Base-by-base conservation (phyloP, 2,113 vertebrate genomes). In the Peromyscus californicus region DNA sequence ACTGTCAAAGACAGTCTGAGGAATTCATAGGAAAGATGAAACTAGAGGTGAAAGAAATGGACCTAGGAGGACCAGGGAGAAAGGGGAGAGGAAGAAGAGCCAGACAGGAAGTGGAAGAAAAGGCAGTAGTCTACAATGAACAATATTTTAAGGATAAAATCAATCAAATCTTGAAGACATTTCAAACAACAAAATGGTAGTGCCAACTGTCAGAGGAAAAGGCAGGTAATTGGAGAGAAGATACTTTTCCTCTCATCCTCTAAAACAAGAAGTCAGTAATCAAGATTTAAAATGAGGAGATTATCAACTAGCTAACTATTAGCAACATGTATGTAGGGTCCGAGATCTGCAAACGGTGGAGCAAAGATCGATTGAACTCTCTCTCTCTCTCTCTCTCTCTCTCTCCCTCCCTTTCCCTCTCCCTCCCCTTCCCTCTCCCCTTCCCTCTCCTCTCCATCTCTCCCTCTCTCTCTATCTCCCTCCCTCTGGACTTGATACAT, bases 211-310 rank as follows among this genome's bases (percentile, higher is more conserved):
- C 42, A 87, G 45, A 83, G 65, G 72, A 96, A 83, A 70, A 91
- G 2, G 42, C 63, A 45, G 36, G 15, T 39, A 80, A 70, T 17
- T 12, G 15, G 36, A n/a, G 4, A 39, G 15, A n/a, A 7, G 33
- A 29, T 31, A 75, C 67, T 69, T 45, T 24, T 61, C 29, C 22
- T 74, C 7, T 83, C 89, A 1, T 63, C 61, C 72, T 12, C 4
- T 88, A 67, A 88, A 94, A 88, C 16, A 90, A 88, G 13, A 95
- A 74, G 7, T 78, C 45, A 79, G 4, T 59, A 83, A 75, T n/a
- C 61, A 78, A 61, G 75, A 16, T 70, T 75, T 65, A 72, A 90
- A 90, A 82, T 45, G 54, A 90, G 48, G 16, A 92, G 15, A 48
- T 87, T 90, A 21, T n/a, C 11, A 67, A 70, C 51, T 11, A 76